Percentiles rank a stretch among this genome's conserved stretches.
These are phyloP conservation scores for Geopemphigus sp. DNA, from an alignment of 1,140 invertebrate species.

Conservation along the genomic window DNA sequence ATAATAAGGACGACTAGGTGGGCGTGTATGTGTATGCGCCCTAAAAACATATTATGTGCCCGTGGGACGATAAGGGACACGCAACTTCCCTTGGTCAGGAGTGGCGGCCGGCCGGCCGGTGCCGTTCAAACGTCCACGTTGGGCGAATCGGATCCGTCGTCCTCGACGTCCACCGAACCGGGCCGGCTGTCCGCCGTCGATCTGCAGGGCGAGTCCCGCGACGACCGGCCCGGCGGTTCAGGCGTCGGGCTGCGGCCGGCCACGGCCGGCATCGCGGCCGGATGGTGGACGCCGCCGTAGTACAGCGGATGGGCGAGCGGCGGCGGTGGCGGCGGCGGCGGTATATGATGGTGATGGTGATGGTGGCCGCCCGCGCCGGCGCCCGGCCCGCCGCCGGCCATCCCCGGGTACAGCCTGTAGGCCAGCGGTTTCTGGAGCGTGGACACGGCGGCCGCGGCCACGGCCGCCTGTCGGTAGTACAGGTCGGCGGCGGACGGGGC, in stretches of 20 bases:
- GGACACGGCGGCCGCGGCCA: slow-evolving; percentile 64
- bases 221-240: slow-evolving; percentile 48
- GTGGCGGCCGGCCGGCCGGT: too few relatives aligned
- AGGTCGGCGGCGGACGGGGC: slow-evolving; percentile 69
- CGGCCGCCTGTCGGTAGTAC: slow-evolving; percentile 73
- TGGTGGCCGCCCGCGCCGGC: slow-evolving; percentile 55
- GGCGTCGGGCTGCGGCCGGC: slow-evolving; percentile 54
- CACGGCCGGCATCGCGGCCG: slow-evolving; percentile 50
- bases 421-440: slow-evolving; percentile 85
- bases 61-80: too few relatives aligned
- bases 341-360: slow-evolving; percentile 59
- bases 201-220: slow-evolving; percentile 50
- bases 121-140: slow-evolving; percentile 52
- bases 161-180: slow-evolving; percentile 54
- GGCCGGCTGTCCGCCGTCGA: slow-evolving; percentile 53
- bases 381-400: slow-evolving; percentile 57
- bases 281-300: slow-evolving; percentile 58
- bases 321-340: slow-evolving; percentile 61
- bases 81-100: too few relatives aligned
- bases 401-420: slow-evolving; percentile 71
- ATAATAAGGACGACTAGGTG: slow-evolving; percentile 49
- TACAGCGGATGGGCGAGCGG: slow-evolving; percentile 63
- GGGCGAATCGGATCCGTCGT: slow-evolving; percentile 52
- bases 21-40: neutral
- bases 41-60: neutral